Evolutionary conservation across 1,140 invertebrate genomes (phyloP), one percentile per base, ranked within the genome.

Genomic region (Tribolium madens): DNA sequence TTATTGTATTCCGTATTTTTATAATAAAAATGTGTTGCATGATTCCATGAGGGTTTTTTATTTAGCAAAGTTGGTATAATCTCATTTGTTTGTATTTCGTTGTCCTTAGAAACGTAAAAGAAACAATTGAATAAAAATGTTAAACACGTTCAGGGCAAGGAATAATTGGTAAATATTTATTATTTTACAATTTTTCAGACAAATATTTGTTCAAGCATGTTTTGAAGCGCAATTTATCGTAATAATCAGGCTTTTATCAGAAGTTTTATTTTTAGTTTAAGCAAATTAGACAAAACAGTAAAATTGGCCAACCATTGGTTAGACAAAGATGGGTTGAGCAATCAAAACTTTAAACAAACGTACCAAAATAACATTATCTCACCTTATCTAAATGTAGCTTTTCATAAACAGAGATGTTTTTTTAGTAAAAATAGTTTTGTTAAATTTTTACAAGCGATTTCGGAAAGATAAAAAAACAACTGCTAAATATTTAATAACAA

Each of bases 1-100:
- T 83, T 80, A 83, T 80, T 84, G 82, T 84, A 83, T 81, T 83
- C 81, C 82, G 83, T 84, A 84, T 84, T 84, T 84, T 84, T 84
- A 83, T 84, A 84, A 84, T 84, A 83, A 84, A 82, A 81, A 79
- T 81, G 79, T 79, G 76, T 80, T 81, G 79, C 80, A 81, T 81
- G 60, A 76, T 76, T 80, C n/a, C 10, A 57, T 52, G 12, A 26
- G 1, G 48, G 77, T 72, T 76, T 78, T 76, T 74, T 68, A 47
- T 76, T 73, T 76, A 31, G 52, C 78, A 0, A 15, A 13, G 50
- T 74, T 74, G 74, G 71, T 31, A 74, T 76, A 48, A 68, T n/a
- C 68, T 26, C 17, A 10, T 77, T 77, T 80, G 80, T 81, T 76
- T 81, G 74, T 75, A 78, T 78, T 73, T 1, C 31, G 33, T 64